Conservation (phyloP, 2,888 invertebrate species). For the Mesorhabditis spiculigera region DNA sequence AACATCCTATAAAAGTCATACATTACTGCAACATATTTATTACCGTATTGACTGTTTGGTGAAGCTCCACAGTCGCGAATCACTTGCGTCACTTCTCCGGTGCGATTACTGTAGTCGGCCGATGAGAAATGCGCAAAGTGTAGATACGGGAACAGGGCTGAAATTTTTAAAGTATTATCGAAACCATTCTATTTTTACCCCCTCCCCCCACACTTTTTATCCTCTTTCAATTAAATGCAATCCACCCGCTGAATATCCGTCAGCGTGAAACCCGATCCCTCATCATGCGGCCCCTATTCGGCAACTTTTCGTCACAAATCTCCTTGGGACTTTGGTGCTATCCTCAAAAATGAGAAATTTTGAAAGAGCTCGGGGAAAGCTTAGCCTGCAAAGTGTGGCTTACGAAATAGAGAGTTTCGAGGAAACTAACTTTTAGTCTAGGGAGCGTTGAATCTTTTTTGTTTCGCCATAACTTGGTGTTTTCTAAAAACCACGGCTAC, state of each 20-base stretch:
- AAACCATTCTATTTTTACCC: not conserved
- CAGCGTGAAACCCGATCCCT: no score
- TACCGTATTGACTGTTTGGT: conserved; percentile 32
- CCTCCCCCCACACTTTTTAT: not conserved
- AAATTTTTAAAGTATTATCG: conserved; percentile 16
- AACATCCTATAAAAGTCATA: conserved; percentile 33
- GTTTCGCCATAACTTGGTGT: no score
- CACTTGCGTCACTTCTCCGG: conserved; percentile 31
- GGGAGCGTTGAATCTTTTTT: no score
- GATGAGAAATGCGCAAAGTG: conserved; percentile 45
- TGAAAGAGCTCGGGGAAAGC: conserved; percentile 8
- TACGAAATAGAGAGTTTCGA: no score
- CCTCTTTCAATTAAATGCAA: no score
- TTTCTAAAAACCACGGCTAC: no score
- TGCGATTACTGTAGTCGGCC: conserved; percentile 28
- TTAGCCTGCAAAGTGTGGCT: not conserved
- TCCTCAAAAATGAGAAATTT: not conserved
- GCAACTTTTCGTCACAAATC: no score
- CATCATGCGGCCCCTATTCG: no score
- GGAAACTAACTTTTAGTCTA: no score
- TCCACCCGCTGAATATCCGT: no score
- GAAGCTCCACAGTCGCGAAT: conserved; percentile 31
- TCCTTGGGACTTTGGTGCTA: no score
- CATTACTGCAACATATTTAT: not conserved
- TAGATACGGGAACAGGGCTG: conserved; percentile 52